Base-by-base conservation (phyloP, 2,797 vertebrate species). In the Anableps anableps region DNA sequence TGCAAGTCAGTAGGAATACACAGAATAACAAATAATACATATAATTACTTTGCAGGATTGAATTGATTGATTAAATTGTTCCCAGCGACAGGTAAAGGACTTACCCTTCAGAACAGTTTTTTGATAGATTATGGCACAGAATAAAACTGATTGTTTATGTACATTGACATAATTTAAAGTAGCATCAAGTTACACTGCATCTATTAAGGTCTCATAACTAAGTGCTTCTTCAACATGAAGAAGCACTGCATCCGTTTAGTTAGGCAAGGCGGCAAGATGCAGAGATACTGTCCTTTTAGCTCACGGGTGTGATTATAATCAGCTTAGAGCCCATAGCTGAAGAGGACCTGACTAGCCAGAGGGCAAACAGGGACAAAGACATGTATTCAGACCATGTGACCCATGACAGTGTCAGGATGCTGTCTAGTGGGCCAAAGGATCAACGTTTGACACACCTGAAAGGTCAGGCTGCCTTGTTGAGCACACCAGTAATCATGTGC, bases 281-380 rank as follows among this genome's bases (percentile, higher is more conserved):
- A 82, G 75, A 70, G 81, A 91, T 88, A 86, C 68, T 43, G 45
- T 72, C 58, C 71, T 82, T 72, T 73, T 80, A 78, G 83, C 79
- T 81, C 72, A 34, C 77, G 45, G 50, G 87, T 82, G 84, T 81
- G 88, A 86, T 79, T 76, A 36, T 88, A 90, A 91, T 92, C 90
- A 91, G 88, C 86, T 93, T 91, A 92, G 55, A 77, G 81, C 43
- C 82, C 76, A 38, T 74, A 76, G 75, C 72, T 26, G 74, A 48
- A 76, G 72, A 72, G 53, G 71, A 78, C 78, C 79, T 14, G 64
- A 41, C 47, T 73, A 55, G 45, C 70, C 68, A 1, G 53, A 86
- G 87, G 89, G 51, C 80, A 86, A 43, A 14, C 50, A 17, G 83
- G 88, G 85, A 86, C 75, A n/a, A 58, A 81, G 79, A 72, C 48